Conservation (phyloP, 2,113 vertebrate genomes). For the Loxodonta africana region DNA sequence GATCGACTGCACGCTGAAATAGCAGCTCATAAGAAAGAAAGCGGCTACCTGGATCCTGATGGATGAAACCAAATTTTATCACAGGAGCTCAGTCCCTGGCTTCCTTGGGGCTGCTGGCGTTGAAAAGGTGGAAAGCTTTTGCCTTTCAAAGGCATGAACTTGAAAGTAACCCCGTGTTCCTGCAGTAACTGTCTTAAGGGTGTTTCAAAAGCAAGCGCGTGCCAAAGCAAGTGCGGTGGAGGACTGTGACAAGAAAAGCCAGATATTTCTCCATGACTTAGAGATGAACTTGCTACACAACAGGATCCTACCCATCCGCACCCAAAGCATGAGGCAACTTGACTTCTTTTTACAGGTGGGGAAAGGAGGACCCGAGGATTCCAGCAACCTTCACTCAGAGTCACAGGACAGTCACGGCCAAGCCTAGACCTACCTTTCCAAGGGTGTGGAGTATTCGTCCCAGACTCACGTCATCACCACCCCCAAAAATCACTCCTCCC, state of each 20-base stretch:
- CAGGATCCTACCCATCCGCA: not conserved
- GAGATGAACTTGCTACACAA: not conserved
- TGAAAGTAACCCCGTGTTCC: conserved; percentile 17
- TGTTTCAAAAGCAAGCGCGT: not conserved
- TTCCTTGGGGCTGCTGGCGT: not conserved
- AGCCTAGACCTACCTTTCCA: not conserved
- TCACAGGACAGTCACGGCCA: not conserved
- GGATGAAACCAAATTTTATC: conserved; percentile 36
- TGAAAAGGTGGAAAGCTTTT: not conserved
- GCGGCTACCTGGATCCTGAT: not conserved
- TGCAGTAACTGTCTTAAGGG: not conserved
- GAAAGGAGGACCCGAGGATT: too few species aligned
- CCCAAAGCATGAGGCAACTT: too few species aligned
- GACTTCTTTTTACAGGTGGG: not conserved
- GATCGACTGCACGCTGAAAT: conserved; percentile 42
- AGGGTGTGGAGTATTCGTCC: not conserved
- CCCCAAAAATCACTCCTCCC: not conserved
- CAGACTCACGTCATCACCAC: not conserved
- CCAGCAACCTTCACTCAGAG: not conserved
- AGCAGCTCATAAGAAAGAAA: conserved; percentile 18
- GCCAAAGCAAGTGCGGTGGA: not conserved
- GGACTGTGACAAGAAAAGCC: not conserved
- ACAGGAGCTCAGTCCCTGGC: not conserved
- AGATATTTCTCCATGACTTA: not conserved
- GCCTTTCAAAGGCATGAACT: conserved; percentile 62